Base-by-base conservation (phyloP, 2,113 vertebrate genomes). In the Phalacrocorax aristotelis region DNA sequence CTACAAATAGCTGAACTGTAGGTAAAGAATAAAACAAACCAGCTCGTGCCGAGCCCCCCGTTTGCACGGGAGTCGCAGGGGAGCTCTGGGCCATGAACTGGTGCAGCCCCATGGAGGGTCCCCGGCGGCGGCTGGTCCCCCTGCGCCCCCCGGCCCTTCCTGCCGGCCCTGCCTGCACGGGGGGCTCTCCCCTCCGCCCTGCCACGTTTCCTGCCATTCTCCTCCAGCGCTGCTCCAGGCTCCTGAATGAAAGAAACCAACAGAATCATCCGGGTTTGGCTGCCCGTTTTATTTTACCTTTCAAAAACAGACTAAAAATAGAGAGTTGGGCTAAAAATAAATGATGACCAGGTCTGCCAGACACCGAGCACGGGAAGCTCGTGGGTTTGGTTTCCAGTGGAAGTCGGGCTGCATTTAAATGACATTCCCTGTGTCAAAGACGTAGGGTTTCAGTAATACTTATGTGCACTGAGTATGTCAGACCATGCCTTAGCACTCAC, bases 121-220 rank as follows among this genome's bases (percentile, higher is more conserved):
- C 96, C 96, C 81, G 60, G 62, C 38, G 64, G 86, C 52, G 64
- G 84, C 94, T 2, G 30, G 70, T 87, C 72, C 69, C 89, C 81
- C 71, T 26, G 58, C 46, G 51, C 87, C 74, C 95, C 91, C 87
- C 85, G 65, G 77, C 58, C 92, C 88, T 84, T 64, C 60, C 51
- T 42, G 52, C 70, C 95, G 83, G 82, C 96, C 97, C 97, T 95
- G 96, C 90, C 90, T 55, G 52, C 84, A n/a, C 21, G 23, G 16
- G 34, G 83, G 49, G 32, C 68, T 81, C 90, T 69, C 82, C 87
- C 87, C 92, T 79, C 92, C 70, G 30, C 93, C 83, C 92, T 40
- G 82, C 93, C 58, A 11, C 13, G 62, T 92, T 98, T 98, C 98
- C 98, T 97, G 95, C 85, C 48, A 98, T 98, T 98, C 97, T 97